Conservation (phyloP, 2,888 invertebrate genomes). For the Latheticus oryzae region DNA sequence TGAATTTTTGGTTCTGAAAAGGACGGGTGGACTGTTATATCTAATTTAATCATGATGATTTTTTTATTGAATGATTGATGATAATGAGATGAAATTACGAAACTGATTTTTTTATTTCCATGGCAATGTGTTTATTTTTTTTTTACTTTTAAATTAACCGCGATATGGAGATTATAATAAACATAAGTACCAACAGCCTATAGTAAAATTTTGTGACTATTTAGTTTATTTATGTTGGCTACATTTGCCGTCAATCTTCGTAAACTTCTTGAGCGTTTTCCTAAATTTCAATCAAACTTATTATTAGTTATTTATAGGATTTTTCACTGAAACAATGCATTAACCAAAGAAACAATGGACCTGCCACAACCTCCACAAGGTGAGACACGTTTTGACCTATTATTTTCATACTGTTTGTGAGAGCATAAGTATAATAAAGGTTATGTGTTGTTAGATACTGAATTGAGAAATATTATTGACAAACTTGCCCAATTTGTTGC, state of each 20-base stretch:
- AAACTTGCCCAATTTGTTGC: conserved; percentile 99
- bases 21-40: conserved; percentile 20
- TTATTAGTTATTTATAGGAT: conserved; percentile 4
- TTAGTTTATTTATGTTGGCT: conserved; percentile 16
- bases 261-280: conserved; percentile 17
- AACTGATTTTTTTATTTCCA: too few species aligned
- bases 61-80: conserved; percentile 7
- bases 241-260: conserved; percentile 9
- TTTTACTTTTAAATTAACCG: too few species aligned
- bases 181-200: too few species aligned
- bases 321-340: conserved; percentile 27
- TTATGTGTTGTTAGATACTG: conserved; percentile 77
- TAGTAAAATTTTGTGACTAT: too few species aligned
- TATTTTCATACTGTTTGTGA: not conserved
- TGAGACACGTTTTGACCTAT: conserved; percentile 55
- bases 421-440: conserved; percentile 42
- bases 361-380: conserved; percentile 74
- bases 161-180: too few species aligned
- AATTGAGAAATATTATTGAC: conserved; percentile 97
- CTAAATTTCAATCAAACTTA: conserved; percentile 15
- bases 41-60: conserved; percentile 30
- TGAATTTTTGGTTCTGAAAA: conserved; percentile 16
- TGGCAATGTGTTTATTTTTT: too few species aligned
- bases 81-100: conserved; percentile 6
- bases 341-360: conserved; percentile 61